Evolutionary conservation across 2,888 invertebrate genomes (phyloP).

Genomic region (Penaeus monodon): DNA sequence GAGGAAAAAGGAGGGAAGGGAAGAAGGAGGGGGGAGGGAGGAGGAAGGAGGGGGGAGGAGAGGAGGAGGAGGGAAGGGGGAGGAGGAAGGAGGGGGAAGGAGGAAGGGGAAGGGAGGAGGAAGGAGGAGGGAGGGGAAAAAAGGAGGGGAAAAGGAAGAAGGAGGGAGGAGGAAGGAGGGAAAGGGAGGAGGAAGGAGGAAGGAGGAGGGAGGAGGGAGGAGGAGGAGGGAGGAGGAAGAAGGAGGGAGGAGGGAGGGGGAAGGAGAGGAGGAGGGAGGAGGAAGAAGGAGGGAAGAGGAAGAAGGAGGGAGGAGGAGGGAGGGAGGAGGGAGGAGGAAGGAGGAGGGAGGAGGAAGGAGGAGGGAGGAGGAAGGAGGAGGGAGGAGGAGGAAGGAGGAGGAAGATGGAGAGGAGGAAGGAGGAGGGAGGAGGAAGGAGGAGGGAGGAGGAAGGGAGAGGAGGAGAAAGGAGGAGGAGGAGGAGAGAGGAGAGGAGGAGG

Average conservation of each 20-base stretch:
- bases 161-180: neutral
- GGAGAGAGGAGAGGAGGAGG: neutral
- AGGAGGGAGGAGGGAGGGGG: too few relatives aligned
- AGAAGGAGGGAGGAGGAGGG: neutral
- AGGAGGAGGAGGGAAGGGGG: neutral
- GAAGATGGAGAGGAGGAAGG: neutral
- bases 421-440: too few relatives aligned
- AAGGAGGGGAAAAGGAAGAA: neutral
- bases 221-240: neutral
- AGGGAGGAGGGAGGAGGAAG: too few relatives aligned
- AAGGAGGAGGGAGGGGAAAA: neutral
- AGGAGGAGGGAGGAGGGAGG: too few relatives aligned
- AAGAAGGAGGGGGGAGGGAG: neutral
- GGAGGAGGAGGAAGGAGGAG: rapidly evolving
- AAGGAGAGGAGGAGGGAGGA: neutral
- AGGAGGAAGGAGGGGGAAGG: too few relatives aligned
- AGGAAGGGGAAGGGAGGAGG: neutral
- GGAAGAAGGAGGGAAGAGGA: neutral
- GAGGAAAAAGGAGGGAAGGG: neutral
- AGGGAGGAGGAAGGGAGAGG: neutral
- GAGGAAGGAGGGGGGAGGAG: too few relatives aligned
- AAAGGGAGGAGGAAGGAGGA: neutral
- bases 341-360: too few relatives aligned
- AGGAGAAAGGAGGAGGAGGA: too few relatives aligned
- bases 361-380: too few relatives aligned